These are phyloP conservation scores for Microcebus ravelobensis DNA, from an alignment of 2,113 vertebrate species.

Conservation along the genomic window DNA sequence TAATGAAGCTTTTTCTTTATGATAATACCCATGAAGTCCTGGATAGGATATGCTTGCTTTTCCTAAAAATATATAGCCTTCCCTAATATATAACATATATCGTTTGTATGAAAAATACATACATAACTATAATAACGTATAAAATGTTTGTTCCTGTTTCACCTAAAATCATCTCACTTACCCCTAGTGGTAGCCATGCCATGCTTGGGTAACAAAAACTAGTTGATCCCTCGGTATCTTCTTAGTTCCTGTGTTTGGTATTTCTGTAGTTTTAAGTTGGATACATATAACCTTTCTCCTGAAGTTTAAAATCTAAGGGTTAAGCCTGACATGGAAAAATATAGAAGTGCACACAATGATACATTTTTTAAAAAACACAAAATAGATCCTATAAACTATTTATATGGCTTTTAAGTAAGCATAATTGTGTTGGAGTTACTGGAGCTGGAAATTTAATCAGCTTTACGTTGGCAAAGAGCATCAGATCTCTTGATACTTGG, in stretches of 20 bases:
- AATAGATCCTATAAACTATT: background rate
- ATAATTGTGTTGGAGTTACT: background rate
- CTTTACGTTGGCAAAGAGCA: constrained; percentile 29
- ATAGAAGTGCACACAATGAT: background rate
- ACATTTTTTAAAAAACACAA: background rate
- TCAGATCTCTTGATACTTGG: background rate
- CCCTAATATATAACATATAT: background rate
- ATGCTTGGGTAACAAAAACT: background rate
- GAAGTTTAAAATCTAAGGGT: background rate
- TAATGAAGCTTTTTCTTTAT: background rate
- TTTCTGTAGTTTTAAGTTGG: background rate
- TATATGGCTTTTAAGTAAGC: background rate
- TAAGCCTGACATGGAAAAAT: background rate
- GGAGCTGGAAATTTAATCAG: background rate
- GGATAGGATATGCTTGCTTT: background rate
- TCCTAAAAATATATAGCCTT: background rate
- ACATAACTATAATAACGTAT: background rate
- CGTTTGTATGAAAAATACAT: background rate
- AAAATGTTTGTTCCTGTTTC: background rate
- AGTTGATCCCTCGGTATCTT: background rate
- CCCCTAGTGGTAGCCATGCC: background rate
- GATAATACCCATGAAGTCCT: constrained; percentile 8
- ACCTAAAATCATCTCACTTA: background rate
- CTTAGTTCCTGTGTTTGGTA: background rate
- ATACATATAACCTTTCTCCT: background rate